Evolutionary conservation across 2,888 invertebrate genomes (phyloP).

Genomic region (Amphiduros pacificus): DNA sequence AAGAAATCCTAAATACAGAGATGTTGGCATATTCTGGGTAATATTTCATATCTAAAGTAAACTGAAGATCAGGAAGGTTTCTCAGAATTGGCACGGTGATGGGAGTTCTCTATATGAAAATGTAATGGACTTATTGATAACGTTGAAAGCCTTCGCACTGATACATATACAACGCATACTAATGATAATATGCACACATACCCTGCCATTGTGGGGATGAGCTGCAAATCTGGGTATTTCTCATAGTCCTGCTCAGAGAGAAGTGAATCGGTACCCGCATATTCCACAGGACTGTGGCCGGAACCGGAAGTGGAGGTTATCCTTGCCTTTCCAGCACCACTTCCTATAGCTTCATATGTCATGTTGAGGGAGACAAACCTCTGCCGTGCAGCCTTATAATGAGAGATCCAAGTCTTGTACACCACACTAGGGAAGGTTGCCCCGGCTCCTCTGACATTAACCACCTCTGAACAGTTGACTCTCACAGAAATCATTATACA

Average conservation of each 20-base stretch:
- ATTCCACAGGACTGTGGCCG: slow-evolving; percentile 23
- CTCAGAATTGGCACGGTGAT: too few species aligned
- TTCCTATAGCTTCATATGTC: slow-evolving; percentile 12
- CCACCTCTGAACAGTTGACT: too few species aligned
- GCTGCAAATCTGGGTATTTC: slow-evolving; percentile 34
- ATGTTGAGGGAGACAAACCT: slow-evolving; percentile 5
- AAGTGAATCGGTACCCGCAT: slow-evolving; percentile 41
- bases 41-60: too few species aligned
- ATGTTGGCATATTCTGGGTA: too few species aligned
- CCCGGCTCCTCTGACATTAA: slow-evolving; percentile 20
- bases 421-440: slow-evolving; percentile 23
- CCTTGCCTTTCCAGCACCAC: slow-evolving; percentile 9
- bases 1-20: too few species aligned
- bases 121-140: too few species aligned
- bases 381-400: slow-evolving; percentile 8
- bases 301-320: neutral
- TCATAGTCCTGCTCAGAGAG: slow-evolving; percentile 28
- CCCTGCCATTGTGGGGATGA: slow-evolving; percentile 48
- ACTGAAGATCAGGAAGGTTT: too few species aligned
- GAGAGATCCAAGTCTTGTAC: slow-evolving; percentile 22
- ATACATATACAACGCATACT: too few species aligned
- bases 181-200: too few species aligned
- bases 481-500: too few species aligned
- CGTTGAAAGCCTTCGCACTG: too few species aligned
- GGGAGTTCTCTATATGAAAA: too few species aligned